These are phyloP conservation scores for Malurus cyaneus DNA, from an alignment of 2,113 vertebrate genomes.

Conservation along the genomic window DNA sequence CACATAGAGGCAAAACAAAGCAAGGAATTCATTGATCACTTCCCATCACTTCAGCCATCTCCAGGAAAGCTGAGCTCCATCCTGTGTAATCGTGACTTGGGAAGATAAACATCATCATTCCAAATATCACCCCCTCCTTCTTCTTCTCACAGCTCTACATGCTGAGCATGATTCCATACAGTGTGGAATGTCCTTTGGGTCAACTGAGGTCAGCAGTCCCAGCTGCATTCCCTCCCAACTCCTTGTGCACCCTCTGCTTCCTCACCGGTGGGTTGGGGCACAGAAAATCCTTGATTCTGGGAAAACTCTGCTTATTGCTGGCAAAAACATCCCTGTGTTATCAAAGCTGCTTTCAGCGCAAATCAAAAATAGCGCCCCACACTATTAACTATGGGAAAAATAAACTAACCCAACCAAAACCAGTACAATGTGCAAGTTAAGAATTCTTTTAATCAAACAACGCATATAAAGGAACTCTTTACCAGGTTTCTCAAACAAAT, in stretches of 20 bases:
- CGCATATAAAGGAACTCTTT: neutral
- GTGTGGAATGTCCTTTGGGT: neutral
- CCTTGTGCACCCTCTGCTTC: neutral
- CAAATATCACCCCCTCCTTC: neutral
- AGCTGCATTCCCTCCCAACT: neutral
- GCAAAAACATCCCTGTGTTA: neutral
- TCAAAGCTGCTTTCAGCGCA: neutral
- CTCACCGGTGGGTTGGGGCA: neutral
- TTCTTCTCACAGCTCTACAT: neutral
- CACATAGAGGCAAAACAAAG: neutral
- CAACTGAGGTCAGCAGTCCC: neutral
- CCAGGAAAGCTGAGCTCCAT: accelerated
- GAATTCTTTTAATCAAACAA: neutral
- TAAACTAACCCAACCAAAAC: neutral
- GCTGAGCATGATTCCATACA: neutral
- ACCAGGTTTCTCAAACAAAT: neutral
- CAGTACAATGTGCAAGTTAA: neutral
- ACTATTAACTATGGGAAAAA: neutral
- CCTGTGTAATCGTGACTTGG: neutral
- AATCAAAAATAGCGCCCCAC: neutral
- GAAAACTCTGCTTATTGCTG: neutral
- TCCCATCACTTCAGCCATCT: neutral
- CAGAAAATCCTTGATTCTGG: neutral
- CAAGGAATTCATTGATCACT: neutral
- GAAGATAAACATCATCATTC: neutral